phyloP scores from a whole-genome alignment of 2,113 vertebrate species.

The Corydoras maculifer region DNA sequence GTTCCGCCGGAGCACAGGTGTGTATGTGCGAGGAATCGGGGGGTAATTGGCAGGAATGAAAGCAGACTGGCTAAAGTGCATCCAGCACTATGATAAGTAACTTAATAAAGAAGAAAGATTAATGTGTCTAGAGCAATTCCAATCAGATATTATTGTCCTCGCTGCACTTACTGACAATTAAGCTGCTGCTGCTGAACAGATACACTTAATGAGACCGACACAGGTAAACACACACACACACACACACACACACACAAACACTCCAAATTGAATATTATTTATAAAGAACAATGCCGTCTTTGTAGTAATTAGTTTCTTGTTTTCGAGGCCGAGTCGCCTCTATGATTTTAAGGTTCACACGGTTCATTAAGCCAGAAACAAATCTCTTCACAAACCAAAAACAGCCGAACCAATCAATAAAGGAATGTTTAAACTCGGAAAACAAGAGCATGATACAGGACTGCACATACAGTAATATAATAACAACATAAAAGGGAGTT shows the following conservation, averaged over 20 bases:
- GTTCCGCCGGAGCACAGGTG: background rate
- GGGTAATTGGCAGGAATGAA: conserved; percentile 27
- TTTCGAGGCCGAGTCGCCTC: background rate
- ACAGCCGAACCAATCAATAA: too few species aligned
- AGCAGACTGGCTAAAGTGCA: conserved; percentile 33
- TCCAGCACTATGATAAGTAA: conserved; percentile 28
- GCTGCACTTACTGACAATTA: conserved; percentile 8
- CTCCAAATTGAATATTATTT: background rate
- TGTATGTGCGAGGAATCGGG: background rate
- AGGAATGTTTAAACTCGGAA: too few species aligned
- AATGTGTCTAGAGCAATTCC: conserved; percentile 32
- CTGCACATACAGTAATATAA: too few species aligned
- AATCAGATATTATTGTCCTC: conserved; percentile 29
- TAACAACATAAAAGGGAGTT: too few species aligned
- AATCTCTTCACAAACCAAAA: too few species aligned
- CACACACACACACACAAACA: background rate
- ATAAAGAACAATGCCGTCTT: background rate
- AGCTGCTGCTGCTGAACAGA: background rate
- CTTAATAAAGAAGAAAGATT: conserved; percentile 35
- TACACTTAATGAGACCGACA: background rate
- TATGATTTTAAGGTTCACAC: too few species aligned
- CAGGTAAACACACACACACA: conserved; percentile 3
- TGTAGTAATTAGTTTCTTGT: conserved; percentile 1
- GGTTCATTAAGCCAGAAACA: too few species aligned
- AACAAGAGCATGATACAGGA: too few species aligned